A percentile compares a stretch with the other conserved stretches of the same genome.
phyloP scores from a whole-genome alignment of 2,888 invertebrate species.

The Cryptus viduatorius region DNA sequence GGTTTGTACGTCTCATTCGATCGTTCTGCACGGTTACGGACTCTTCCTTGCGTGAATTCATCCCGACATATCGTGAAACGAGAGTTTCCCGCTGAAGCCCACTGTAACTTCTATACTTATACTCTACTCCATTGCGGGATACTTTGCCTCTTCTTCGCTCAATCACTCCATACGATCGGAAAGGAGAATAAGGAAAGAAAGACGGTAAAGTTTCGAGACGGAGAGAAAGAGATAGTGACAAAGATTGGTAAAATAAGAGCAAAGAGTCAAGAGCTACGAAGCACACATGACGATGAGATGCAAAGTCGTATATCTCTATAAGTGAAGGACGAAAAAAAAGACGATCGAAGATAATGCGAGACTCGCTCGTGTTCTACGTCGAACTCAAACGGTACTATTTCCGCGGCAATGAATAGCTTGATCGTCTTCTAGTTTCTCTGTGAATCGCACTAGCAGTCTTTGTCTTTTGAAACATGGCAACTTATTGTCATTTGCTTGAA shows the following conservation, averaged over 20 bases:
- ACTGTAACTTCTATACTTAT: constrained; percentile 4
- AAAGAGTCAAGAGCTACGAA: not conserved
- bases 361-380: constrained; percentile 23
- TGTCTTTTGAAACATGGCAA: not conserved
- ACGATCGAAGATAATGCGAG: constrained; percentile 31
- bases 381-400: constrained; percentile 8
- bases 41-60: constrained; percentile 40
- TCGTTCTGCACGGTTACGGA: constrained; percentile 61
- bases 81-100: not conserved
- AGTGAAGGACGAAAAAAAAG: constrained; percentile 11
- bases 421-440: not conserved
- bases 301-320: constrained; percentile 26
- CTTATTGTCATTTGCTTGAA: too few species aligned
- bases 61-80: constrained; percentile 28
- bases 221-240: not conserved
- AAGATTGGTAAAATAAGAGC: constrained; percentile 1
- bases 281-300: constrained; percentile 28
- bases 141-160: constrained; percentile 14
- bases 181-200: constrained; percentile 28
- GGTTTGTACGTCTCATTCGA: constrained; percentile 45
- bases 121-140: constrained; percentile 33
- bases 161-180: constrained; percentile 36
- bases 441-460: not conserved
- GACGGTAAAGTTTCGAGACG: not conserved
- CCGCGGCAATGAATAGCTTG: constrained; percentile 9